Evolutionary conservation across 2,888 invertebrate species (phyloP), one percentile per base, ranked within the genome.

Genomic region (Troglohyphantes excavatus): DNA sequence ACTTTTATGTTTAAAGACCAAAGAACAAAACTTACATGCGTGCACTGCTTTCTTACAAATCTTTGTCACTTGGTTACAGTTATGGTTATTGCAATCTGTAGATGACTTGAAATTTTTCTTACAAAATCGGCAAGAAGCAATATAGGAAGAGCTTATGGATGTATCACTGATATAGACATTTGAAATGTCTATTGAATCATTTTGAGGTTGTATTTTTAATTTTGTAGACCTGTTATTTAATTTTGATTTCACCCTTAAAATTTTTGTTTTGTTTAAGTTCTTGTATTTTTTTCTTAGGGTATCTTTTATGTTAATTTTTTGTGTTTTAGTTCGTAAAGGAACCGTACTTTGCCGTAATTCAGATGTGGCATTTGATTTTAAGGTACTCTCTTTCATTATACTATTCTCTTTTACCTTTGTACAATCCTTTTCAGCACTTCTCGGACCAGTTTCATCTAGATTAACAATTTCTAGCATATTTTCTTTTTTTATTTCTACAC

Each of bases 1-100:
- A 26, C 83, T 75, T 59, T 70, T 76, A 17, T 90, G 84, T 6
- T 67, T 72, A 53, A 92, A 91, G 26, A 63, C 59, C 29, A 79
- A 67, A 5, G 78, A 75, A 68, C 91, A 91, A 23, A 90, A 39
- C 21, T 90, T 72, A 72, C 91, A 91, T 27, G 72, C 78, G 59
- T 73, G 61, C 3, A 72, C 21, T 19, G n/a, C 21, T 72, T 43
- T 7, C 39, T n/a, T 73, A n/a, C 19, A 63, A 29, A 26, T 23
- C 46, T n/a, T 9, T 23, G 7, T 29, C 29, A 39, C n/a, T 26
- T 68, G 29, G 11, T 76, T 43, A 29, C 90, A 91, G 2, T 11
- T 19, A 59, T 91, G 90, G 33, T 23, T 39, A 2, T 72, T 5
- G 43, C 26, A 78, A 21, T 59, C 27, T 46, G 70, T 19, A 13